Evolutionary conservation across 2,113 vertebrate genomes (phyloP), one percentile per base, ranked within the genome.

Genomic region (Zosterops pallidus): DNA sequence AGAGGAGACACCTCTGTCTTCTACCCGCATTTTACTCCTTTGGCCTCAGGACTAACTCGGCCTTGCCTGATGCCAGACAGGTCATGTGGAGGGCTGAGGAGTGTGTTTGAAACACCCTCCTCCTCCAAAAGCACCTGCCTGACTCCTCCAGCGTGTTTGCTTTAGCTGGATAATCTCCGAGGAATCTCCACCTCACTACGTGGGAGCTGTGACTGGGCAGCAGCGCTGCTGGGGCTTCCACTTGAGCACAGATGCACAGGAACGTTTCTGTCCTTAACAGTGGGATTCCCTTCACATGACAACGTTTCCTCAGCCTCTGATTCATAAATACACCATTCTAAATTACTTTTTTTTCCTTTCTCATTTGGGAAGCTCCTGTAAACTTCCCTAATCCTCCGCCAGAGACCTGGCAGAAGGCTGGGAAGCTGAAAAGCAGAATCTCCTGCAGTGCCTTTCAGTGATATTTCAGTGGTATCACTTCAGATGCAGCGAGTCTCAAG

Each of bases 181-280:
- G 67, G 6, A 4, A 60, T 17, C 85, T 22, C 74, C 67, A 53
- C 24, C 75, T 59, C 59, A 3, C 3, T 2, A 2, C 2, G 21
- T 6, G 18, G 63, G 67, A 71, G 86, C 91, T 33, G 50, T 5
- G 49, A 28, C 33, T 4, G 55, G 65, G 12, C 50, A 25, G 46
- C 50, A 46, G 78, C 0, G 0, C 1, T 6, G 17, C 39, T 3
- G 1, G 1, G 55, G 71, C 37, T 92, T 39, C 65, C 49, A 5
- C 55, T 29, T 6, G 7, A 25, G 21, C 33, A 5, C 6, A 20
- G 60, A 78, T 24, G 28, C n/a, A 14, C 3, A 3, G 60, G 39
- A 78, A 35, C 0, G 0, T 21, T 88, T 67, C 72, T 70, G 26
- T 42, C 71, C 28, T 18, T 39, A 42, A 62, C 14, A 67, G 55